Percentiles rank a stretch among this genome's conserved stretches.
These are phyloP conservation scores for Nycticorax nycticorax DNA, from an alignment of 2,113 vertebrate species.

Conservation along the genomic window DNA sequence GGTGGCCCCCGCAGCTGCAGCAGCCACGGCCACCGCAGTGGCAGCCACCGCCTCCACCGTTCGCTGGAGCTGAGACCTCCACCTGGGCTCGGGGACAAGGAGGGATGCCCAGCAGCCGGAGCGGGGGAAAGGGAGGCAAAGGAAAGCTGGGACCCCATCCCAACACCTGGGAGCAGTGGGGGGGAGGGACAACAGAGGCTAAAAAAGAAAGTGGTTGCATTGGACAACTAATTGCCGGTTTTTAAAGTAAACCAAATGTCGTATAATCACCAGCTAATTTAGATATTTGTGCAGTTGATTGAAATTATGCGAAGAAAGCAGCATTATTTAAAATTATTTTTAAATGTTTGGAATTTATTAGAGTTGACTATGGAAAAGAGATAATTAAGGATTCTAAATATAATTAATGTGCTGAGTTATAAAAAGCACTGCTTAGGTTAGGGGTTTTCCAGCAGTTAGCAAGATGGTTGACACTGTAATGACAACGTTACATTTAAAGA, in stretches of 20 bases:
- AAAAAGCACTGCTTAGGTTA: slow-evolving; percentile 55
- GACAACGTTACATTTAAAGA: slow-evolving; percentile 37
- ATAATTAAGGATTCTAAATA: slow-evolving; percentile 64
- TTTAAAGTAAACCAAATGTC: not conserved
- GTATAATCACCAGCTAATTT: slow-evolving; percentile 47
- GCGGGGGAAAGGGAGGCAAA: accelerated
- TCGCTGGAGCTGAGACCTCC: not conserved
- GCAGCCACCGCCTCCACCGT: not conserved
- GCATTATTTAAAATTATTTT: slow-evolving; percentile 59
- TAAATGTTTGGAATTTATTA: slow-evolving; percentile 58
- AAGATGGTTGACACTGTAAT: slow-evolving; percentile 33
- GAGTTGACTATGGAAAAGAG: slow-evolving; percentile 30
- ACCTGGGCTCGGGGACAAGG: not conserved
- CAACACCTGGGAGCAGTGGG: accelerated
- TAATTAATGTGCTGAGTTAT: slow-evolving; percentile 59
- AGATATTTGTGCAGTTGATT: slow-evolving; percentile 59
- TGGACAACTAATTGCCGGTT: not conserved
- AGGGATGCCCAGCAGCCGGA: not conserved
- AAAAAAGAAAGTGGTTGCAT: not conserved
- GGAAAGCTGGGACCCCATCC: not conserved
- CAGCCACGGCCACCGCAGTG: accelerated
- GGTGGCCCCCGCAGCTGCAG: not conserved
- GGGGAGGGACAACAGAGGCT: not conserved
- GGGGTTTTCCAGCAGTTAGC: slow-evolving; percentile 52
- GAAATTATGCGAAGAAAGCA: slow-evolving; percentile 62